Conservation (phyloP, 2,888 invertebrate genomes). For the Polydrusus tereticollis region DNA sequence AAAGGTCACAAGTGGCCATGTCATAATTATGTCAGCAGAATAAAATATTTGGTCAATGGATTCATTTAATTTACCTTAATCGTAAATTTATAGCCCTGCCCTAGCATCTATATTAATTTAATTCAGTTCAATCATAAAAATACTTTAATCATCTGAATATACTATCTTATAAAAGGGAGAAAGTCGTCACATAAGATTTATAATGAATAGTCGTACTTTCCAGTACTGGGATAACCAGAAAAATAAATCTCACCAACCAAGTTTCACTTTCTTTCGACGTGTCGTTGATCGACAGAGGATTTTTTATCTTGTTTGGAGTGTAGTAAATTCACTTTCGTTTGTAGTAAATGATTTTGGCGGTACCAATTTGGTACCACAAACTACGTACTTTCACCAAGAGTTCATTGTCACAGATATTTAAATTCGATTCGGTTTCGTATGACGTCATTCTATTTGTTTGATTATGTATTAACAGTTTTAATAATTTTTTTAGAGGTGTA, state of each 20-base stretch:
- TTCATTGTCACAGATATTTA: constrained; percentile 18
- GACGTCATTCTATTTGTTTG: constrained; percentile 4
- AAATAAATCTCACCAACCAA: constrained; percentile 26
- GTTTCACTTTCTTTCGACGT: constrained; percentile 41
- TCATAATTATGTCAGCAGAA: too few species aligned
- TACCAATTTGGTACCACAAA: background rate
- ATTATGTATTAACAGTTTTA: background rate
- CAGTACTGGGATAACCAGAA: constrained; percentile 21
- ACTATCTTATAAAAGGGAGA: too few species aligned
- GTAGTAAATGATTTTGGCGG: constrained; percentile 12
- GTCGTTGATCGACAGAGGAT: background rate
- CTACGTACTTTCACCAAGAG: constrained; percentile 28
- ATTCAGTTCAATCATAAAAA: too few species aligned
- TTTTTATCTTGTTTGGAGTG: constrained; percentile 8
- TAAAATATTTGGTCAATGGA: too few species aligned
- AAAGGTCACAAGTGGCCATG: too few species aligned
- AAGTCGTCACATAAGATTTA: constrained; percentile 18
- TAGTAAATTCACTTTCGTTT: constrained; percentile 35
- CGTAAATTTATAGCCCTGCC: too few species aligned
- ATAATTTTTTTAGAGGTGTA: background rate
- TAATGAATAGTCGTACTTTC: background rate
- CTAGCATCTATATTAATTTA: too few species aligned
- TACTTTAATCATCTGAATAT: too few species aligned
- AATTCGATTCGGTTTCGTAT: constrained; percentile 12
- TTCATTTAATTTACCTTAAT: too few species aligned